These are phyloP conservation scores for Engystomops pustulosus DNA, from an alignment of 2,113 vertebrate species.

Conservation along the genomic window DNA sequence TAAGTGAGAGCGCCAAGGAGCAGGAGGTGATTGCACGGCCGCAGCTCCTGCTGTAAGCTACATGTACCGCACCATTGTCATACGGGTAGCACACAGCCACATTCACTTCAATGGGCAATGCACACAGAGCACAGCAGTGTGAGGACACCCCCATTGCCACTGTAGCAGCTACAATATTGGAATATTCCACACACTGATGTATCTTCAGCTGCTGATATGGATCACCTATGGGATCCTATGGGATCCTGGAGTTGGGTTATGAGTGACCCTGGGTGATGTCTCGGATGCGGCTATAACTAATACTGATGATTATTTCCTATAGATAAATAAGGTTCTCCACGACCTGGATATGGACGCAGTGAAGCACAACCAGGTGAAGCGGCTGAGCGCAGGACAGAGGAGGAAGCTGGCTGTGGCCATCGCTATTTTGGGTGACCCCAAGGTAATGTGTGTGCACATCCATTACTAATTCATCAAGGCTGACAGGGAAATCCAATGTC, in stretches of 20 bases:
- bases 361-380: slow-evolving; percentile 91
- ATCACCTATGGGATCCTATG: too few species aligned
- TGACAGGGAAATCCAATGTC: neutral
- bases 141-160: too few species aligned
- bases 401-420: slow-evolving; percentile 92
- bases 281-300: neutral
- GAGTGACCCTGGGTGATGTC: neutral
- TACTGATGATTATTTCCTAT: neutral
- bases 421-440: slow-evolving; percentile 93
- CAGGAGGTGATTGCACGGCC: slow-evolving; percentile 82
- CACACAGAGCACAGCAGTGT: too few species aligned
- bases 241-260: too few species aligned
- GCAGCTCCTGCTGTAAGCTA: too few species aligned
- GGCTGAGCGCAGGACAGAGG: slow-evolving; percentile 92
- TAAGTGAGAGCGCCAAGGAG: slow-evolving; percentile 66
- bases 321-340: slow-evolving; percentile 90
- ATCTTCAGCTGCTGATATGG: too few species aligned
- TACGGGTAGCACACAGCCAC: too few species aligned
- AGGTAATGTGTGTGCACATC: slow-evolving; percentile 75
- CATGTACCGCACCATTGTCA: too few species aligned
- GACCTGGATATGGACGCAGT: slow-evolving; percentile 95
- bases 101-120: too few species aligned
- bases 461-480: neutral
- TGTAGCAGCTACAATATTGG: too few species aligned
- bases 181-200: too few species aligned